Evolutionary conservation across 92 coral and sea anemone species (phyloP).

Genomic region (Porites divaricata): DNA sequence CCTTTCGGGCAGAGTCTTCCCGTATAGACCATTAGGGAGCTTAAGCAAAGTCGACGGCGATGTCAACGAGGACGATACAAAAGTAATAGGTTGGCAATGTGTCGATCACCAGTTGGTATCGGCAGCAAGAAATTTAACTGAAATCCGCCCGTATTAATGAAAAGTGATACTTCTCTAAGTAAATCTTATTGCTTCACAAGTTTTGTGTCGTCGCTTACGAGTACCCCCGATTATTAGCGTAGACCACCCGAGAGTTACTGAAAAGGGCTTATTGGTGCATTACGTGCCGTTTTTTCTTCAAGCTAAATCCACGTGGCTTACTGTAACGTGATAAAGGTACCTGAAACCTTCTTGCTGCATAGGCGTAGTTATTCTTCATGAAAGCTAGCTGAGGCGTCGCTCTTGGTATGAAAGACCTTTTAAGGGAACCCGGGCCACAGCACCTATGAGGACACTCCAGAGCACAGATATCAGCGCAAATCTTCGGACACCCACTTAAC

Average conservation of each 20-base stretch:
- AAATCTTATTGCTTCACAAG: neutral
- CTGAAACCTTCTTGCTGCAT: slow-evolving; percentile 8
- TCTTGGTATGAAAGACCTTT: slow-evolving; percentile 47
- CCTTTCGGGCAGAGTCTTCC: no score
- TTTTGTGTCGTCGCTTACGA: no score
- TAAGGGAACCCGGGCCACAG: slow-evolving; percentile 90
- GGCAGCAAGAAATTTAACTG: no score
- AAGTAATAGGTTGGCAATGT: no score
- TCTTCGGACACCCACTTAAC: slow-evolving; percentile 66
- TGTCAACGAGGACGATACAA: no score
- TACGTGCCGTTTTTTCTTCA: slow-evolving; percentile 44
- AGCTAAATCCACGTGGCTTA: slow-evolving; percentile 74
- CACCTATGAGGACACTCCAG: slow-evolving; percentile 95
- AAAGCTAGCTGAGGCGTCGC: slow-evolving; percentile 29
- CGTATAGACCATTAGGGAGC: no score
- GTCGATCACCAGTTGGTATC: no score
- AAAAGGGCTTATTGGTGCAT: neutral
- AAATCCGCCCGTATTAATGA: neutral
- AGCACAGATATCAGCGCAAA: slow-evolving; percentile 89
- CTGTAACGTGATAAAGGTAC: slow-evolving; percentile 62
- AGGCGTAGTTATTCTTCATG: slow-evolving; percentile 35
- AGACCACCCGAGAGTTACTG: neutral
- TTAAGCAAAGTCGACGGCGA: no score
- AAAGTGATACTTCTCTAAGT: neutral
- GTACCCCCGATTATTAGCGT: no score